Evolutionary conservation across 2,888 invertebrate species (phyloP).

Genomic region (Lordiphosa fenestrarum): DNA sequence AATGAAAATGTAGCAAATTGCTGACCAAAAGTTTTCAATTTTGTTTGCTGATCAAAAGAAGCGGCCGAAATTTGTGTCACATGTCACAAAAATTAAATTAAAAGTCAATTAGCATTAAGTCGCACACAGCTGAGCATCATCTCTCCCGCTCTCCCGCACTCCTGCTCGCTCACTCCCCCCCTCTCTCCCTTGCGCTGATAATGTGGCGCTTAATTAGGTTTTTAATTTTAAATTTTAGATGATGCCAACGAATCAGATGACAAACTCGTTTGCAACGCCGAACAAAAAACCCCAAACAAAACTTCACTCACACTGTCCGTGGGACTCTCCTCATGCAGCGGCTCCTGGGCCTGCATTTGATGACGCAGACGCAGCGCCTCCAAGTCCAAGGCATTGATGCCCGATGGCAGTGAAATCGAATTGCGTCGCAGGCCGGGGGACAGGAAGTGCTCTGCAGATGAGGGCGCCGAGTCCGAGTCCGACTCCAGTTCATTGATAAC

Average conservation of each 20-base stretch:
- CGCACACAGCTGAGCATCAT: no score
- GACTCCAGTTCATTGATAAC: constrained; percentile 45
- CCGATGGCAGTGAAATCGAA: constrained; percentile 87
- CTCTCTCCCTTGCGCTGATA: neutral
- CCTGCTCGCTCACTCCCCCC: no score
- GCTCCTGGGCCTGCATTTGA: constrained; percentile 73
- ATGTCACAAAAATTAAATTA: constrained; percentile 5
- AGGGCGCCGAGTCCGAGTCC: neutral
- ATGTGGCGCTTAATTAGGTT: constrained; percentile 21
- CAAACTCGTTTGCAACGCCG: constrained; percentile 34
- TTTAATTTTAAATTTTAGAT: constrained; percentile 11
- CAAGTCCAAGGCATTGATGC: constrained; percentile 85
- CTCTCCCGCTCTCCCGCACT: no score
- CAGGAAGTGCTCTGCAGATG: constrained; percentile 34
- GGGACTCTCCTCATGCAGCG: constrained; percentile 68
- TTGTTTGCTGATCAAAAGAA: neutral
- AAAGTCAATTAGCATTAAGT: constrained; percentile 34
- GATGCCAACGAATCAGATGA: neutral
- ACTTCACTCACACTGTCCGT: constrained; percentile 68
- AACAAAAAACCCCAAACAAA: no score
- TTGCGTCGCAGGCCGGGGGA: constrained; percentile 82
- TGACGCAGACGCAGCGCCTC: constrained; percentile 82
- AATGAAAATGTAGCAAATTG: no score
- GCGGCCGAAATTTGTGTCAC: neutral
- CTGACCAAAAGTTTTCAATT: no score